A percentile compares a stretch with the other conserved stretches of the same genome.
Evolutionary conservation across 2,113 vertebrate genomes (phyloP).

Genomic region (Lonchura striata): DNA sequence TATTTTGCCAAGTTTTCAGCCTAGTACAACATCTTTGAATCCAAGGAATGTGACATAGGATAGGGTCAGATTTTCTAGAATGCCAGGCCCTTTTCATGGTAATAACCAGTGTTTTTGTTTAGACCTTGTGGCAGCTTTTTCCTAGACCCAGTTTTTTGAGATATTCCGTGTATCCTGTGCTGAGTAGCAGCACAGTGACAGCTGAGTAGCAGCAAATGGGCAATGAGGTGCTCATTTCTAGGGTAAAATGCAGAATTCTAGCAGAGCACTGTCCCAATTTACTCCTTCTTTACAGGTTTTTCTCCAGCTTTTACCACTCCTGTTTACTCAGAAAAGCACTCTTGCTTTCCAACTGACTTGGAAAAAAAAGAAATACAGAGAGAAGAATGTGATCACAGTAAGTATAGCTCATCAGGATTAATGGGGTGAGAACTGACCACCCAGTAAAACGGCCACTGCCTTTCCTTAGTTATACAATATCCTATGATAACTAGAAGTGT

Average conservation of each 20-base stretch:
- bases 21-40: neutral
- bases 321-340: neutral
- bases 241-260: neutral
- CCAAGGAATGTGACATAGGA: neutral
- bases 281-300: neutral
- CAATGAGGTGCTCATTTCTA: neutral
- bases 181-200: neutral
- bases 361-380: neutral
- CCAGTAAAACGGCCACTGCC: neutral
- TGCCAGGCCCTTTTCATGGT: neutral
- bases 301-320: neutral
- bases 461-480: neutral
- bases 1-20: neutral
- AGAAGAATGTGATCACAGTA: neutral
- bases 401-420: neutral
- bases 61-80: neutral
- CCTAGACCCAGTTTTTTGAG: neutral
- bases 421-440: neutral
- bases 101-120: neutral
- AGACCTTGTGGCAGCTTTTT: neutral
- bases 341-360: neutral
- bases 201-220: neutral
- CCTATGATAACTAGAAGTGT: neutral
- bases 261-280: neutral
- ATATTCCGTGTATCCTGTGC: accelerated